Evolutionary conservation across 2,888 invertebrate genomes (phyloP), one percentile per base, ranked within the genome.

Genomic region (Eurytoma californica): DNA sequence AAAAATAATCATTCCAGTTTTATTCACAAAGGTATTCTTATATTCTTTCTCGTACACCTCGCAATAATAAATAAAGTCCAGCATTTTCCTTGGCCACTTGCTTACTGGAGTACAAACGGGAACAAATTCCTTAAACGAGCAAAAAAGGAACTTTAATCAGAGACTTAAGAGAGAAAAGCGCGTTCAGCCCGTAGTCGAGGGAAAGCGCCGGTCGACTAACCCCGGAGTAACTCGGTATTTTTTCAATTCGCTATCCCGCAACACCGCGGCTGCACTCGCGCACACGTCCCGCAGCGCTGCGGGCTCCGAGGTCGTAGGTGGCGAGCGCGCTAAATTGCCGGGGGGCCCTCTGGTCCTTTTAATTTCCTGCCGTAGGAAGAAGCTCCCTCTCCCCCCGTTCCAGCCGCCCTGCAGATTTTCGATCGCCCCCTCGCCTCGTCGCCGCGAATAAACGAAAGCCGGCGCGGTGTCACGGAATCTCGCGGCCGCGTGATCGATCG

Each of bases 301-400:
- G n/a, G 58, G 55, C 53, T 20, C 20, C 49, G 28, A 60, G 39
- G 30, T 30, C 30, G 39, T 39, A 39, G 47, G 16, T 69, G 18
- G 73, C 30, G 51, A 30, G 63, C 53, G 67, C 61, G 55, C 68
- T 78, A 73, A 79, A 79, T 79, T 75, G 79, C 53, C 58, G 60
- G 55, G 67, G 74, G 72, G 39, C 67, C 69, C 77, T 72, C 80
- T 53, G 80, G 80, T 80, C 80, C 80, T 80, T 80, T 80, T 80
- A 80, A 80, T 80, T 80, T 80, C 80, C 80, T 80, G 77, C 63
- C 53, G 58, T 51, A 57, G 72, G 74, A 55, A 39, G 63, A 68
- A 47, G 55, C 13, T 39, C 14, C n/a, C 55, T 63, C 65, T 14
- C 3, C 24, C 57, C n/a, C n/a, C n/a, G n/a, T n/a, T n/a, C n/a